These are phyloP conservation scores for Turdus rufiventris DNA, from an alignment of 2,113 vertebrate genomes.

Conservation along the genomic window DNA sequence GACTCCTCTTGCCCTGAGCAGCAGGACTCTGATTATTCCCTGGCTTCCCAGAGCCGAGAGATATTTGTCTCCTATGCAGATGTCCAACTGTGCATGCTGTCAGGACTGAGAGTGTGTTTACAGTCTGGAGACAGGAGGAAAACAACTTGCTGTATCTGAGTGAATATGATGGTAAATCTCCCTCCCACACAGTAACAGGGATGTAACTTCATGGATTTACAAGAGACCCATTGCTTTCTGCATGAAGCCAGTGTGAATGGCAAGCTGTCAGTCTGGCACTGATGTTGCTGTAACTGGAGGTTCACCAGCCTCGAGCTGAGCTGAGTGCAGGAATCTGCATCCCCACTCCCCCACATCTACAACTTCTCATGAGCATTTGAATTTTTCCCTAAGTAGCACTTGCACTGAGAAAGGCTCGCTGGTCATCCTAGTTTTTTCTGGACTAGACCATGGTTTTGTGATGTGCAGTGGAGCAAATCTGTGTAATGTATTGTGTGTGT, in stretches of 20 bases:
- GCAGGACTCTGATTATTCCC: too few species aligned
- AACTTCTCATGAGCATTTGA: neutral
- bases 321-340: neutral
- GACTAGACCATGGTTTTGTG: neutral
- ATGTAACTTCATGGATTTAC: neutral
- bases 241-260: neutral
- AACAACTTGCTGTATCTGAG: neutral
- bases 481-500: neutral
- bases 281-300: neutral
- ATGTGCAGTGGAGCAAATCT: neutral
- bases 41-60: neutral
- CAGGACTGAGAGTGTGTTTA: neutral
- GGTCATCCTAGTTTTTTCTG: neutral
- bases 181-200: neutral
- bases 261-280: neutral
- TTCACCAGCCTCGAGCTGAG: neutral
- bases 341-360: neutral
- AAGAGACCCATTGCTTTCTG: neutral
- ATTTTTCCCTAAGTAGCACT: neutral
- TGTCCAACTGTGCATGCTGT: neutral
- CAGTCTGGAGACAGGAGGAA: neutral
- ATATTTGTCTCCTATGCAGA: neutral
- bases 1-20: neutral
- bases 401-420: neutral
- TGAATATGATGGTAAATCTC: neutral